Percentiles rank a stretch among this genome's conserved stretches.
Conservation (phyloP, 2,113 vertebrate genomes). For the Channa maculata region DNA sequence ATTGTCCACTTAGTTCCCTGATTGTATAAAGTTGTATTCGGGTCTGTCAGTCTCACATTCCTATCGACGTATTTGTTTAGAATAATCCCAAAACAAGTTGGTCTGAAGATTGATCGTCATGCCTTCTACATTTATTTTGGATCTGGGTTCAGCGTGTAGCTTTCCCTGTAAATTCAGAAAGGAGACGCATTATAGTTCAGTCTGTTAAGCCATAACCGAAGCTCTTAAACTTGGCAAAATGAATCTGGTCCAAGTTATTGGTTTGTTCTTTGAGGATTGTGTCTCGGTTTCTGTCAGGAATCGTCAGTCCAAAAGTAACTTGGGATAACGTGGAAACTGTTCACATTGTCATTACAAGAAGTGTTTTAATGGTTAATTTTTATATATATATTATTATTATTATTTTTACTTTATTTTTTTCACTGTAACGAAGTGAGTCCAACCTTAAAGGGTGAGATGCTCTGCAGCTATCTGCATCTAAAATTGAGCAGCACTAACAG, state of each 20-base stretch:
- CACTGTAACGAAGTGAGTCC: neutral
- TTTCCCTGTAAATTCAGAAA: constrained; percentile 1
- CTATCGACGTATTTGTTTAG: constrained; percentile 7
- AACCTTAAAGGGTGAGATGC: neutral
- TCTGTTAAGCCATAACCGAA: neutral
- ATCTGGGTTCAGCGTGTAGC: neutral
- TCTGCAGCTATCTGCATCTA: neutral
- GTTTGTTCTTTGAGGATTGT: neutral
- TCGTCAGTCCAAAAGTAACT: neutral
- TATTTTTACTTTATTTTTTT: constrained; percentile 8
- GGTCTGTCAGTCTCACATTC: constrained; percentile 16
- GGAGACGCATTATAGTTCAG: neutral
- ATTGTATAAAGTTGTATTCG: constrained; percentile 2
- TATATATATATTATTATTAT: neutral
- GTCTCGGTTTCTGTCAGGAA: neutral
- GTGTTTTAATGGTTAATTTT: constrained; percentile 31
- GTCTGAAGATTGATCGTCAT: too few relatives aligned
- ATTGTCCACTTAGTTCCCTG: neutral
- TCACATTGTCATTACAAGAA: constrained; percentile 3
- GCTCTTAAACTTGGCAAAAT: constrained; percentile 2
- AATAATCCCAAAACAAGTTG: too few relatives aligned
- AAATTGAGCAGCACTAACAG: constrained; percentile 30
- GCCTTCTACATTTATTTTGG: neutral
- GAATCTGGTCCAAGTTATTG: neutral
- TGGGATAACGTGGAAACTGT: neutral